These are phyloP conservation scores for Blera fallax DNA, from an alignment of 2,888 invertebrate genomes.

Conservation along the genomic window DNA sequence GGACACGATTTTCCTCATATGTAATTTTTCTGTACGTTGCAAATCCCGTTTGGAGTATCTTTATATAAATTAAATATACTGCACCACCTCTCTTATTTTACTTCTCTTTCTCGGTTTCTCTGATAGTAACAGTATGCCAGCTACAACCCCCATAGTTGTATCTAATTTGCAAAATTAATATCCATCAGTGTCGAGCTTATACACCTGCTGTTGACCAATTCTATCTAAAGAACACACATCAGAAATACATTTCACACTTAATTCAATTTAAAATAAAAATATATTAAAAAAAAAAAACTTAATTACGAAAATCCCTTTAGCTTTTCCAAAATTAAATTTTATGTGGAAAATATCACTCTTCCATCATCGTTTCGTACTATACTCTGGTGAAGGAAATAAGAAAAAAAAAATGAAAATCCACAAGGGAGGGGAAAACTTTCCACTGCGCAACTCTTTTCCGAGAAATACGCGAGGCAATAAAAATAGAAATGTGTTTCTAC, in stretches of 20 bases:
- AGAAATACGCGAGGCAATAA: constrained; percentile 62
- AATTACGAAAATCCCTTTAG: constrained; percentile 36
- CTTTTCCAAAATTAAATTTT: constrained; percentile 42
- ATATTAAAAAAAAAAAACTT: constrained; percentile 1
- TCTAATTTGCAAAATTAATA: neutral
- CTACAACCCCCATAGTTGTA: neutral
- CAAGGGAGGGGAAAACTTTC: constrained; percentile 58
- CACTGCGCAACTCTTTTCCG: constrained; percentile 66
- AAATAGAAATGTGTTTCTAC: constrained; percentile 67
- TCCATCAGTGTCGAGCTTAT: neutral
- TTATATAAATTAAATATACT: too few relatives aligned
- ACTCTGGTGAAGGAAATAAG: constrained; percentile 25
- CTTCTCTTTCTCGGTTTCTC: too few relatives aligned
- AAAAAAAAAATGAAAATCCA: constrained; percentile 13
- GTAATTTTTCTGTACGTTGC: too few relatives aligned
- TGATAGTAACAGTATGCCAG: neutral
- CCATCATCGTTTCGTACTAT: neutral
- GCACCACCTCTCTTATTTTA: too few relatives aligned
- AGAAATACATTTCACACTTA: neutral
- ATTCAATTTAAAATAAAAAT: neutral
- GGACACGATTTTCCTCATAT: too few relatives aligned
- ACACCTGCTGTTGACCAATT: neutral
- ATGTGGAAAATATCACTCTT: constrained; percentile 28
- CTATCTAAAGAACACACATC: neutral
- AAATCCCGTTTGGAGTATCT: too few relatives aligned